Percentiles rank a stretch among this genome's conserved stretches.
These are phyloP conservation scores for Chrysolina haemoptera DNA, from an alignment of 2,888 invertebrate species.

Conservation along the genomic window DNA sequence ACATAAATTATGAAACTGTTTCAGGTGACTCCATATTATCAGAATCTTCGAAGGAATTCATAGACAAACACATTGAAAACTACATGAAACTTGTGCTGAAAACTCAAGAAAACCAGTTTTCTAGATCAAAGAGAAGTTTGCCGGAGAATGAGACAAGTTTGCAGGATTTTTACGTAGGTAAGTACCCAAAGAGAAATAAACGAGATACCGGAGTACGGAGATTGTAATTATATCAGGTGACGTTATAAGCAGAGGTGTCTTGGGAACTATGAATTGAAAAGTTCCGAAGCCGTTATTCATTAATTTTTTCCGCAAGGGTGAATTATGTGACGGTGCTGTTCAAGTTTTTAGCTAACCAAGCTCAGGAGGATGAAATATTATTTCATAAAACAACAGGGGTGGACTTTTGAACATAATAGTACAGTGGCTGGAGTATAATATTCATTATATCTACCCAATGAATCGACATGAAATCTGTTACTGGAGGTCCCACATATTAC, in stretches of 20 bases:
- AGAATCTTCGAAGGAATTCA: slow-evolving; percentile 58
- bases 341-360: not conserved
- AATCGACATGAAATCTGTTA: no score
- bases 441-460: no score
- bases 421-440: no score
- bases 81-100: slow-evolving; percentile 57
- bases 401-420: no score
- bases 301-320: slow-evolving; percentile 15
- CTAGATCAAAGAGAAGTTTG: slow-evolving; percentile 60
- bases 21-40: slow-evolving; percentile 49
- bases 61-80: slow-evolving; percentile 62
- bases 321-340: not conserved
- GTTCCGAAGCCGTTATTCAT: not conserved
- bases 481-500: no score
- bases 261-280: not conserved
- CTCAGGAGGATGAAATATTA: no score
- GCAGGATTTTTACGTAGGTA: slow-evolving; percentile 51
- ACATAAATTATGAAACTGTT: slow-evolving; percentile 30
- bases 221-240: slow-evolving; percentile 22
- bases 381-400: no score
- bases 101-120: slow-evolving; percentile 50
- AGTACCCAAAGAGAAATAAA: slow-evolving; percentile 31
- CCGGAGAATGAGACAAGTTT: slow-evolving; percentile 38
- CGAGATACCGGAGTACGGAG: not conserved
- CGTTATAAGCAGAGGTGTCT: not conserved